These are phyloP conservation scores for Toxotes chatareus DNA, from an alignment of 2,113 vertebrate species.

Conservation along the genomic window DNA sequence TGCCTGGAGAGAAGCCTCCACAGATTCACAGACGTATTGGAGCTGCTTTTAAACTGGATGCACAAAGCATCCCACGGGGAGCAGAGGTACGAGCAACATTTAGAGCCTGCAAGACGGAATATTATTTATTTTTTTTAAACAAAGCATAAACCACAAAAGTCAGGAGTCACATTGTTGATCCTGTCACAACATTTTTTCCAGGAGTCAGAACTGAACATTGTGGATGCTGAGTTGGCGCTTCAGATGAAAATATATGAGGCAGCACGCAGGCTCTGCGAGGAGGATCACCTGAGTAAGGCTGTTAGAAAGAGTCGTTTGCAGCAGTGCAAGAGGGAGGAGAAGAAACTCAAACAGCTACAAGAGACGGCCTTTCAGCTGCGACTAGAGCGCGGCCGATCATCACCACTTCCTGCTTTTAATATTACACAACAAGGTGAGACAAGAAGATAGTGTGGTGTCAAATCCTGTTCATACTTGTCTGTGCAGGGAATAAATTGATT, in stretches of 20 bases:
- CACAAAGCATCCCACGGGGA: conserved; percentile 80
- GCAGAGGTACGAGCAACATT: conserved; percentile 81
- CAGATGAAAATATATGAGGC: conserved; percentile 93
- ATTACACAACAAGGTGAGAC: conserved; percentile 67
- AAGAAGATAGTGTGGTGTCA: background rate
- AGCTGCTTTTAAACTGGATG: conserved; percentile 90
- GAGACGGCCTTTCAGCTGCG: conserved; percentile 82
- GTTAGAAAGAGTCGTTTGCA: conserved; percentile 86
- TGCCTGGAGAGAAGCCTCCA: conserved; percentile 89
- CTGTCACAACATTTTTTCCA: conserved; percentile 50
- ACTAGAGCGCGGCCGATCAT: conserved; percentile 74
- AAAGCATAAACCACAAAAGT: background rate
- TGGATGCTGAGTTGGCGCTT: conserved; percentile 89
- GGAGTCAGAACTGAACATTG: conserved; percentile 85
- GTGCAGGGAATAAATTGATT: background rate
- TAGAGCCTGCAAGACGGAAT: background rate
- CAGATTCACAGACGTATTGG: conserved; percentile 89
- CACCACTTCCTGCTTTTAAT: conserved; percentile 77
- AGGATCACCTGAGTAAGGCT: conserved; percentile 87
- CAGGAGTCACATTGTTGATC: background rate
- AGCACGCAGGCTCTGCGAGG: conserved; percentile 83
- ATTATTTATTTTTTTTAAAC: background rate
- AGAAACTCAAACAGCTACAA: conserved; percentile 89
- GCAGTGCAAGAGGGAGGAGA: conserved; percentile 85
- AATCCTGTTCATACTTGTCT: background rate